These are phyloP conservation scores for Acestrorhynchus altus DNA, from an alignment of 2,797 vertebrate species.

Conservation along the genomic window DNA sequence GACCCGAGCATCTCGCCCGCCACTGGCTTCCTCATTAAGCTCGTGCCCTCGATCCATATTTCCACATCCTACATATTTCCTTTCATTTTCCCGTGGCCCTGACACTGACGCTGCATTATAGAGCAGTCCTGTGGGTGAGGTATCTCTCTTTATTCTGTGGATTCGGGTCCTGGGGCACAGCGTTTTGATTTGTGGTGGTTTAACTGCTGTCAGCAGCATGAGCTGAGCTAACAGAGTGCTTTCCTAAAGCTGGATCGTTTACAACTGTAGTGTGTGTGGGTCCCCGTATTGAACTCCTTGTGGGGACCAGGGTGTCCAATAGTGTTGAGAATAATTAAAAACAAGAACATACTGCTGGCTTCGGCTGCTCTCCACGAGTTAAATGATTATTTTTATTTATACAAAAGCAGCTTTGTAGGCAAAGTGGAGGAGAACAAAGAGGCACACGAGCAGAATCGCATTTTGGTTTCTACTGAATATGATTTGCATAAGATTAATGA, in stretches of 20 bases:
- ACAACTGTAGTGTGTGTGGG: not conserved
- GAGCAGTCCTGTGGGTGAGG: not conserved
- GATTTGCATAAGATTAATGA: no score
- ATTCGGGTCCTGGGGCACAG: not conserved
- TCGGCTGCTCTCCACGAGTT: no score
- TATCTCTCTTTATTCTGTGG: not conserved
- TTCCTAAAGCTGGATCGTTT: not conserved
- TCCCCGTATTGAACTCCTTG: not conserved
- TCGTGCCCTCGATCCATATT: slow-evolving; percentile 59
- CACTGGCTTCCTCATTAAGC: slow-evolving; percentile 67
- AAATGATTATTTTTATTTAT: no score
- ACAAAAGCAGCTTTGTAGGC: not conserved
- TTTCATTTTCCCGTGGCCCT: slow-evolving; percentile 60
- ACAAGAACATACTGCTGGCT: no score
- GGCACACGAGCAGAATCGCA: no score
- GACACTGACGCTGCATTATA: slow-evolving; percentile 21
- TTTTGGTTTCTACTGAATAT: no score
- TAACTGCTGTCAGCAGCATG: slow-evolving; percentile 5
- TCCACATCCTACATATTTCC: slow-evolving; percentile 65
- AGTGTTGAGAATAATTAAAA: no score
- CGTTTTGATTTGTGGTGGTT: not conserved
- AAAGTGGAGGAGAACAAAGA: no score
- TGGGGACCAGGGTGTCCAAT: not conserved
- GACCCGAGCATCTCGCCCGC: slow-evolving; percentile 47
- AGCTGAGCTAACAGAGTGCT: not conserved